Conservation (phyloP, 2,797 vertebrate genomes). For the Cryptoblepharus egeriae region DNA sequence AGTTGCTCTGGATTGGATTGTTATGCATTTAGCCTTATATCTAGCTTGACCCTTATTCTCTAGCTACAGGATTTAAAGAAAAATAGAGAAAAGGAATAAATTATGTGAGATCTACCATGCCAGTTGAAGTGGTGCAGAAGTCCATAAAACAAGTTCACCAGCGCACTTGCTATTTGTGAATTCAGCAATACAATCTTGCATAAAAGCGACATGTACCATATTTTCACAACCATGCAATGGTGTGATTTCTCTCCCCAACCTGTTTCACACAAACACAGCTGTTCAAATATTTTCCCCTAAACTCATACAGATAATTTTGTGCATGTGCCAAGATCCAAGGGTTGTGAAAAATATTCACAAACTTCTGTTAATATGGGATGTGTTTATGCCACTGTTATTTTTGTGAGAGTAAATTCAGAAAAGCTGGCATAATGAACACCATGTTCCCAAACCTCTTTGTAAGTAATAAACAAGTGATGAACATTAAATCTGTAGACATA, state of each 20-base stretch:
- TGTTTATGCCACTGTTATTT: conserved; percentile 51
- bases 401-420: conserved; percentile 71
- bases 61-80: no score
- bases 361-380: conserved; percentile 55
- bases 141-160: background rate
- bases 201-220: background rate
- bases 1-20: no score
- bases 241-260: background rate
- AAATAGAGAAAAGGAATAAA: background rate
- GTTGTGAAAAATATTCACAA: conserved; percentile 53
- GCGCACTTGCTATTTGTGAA: background rate
- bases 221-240: background rate
- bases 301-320: conserved; percentile 37
- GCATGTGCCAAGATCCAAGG: conserved; percentile 52
- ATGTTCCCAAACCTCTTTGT: conserved; percentile 55
- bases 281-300: conserved; percentile 39
- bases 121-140: background rate
- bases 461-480: conserved; percentile 32
- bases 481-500: conserved; percentile 34
- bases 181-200: background rate
- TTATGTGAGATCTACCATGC: background rate
- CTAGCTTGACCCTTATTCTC: no score
- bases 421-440: conserved; percentile 69
- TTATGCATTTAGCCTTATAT: no score
- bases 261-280: conserved; percentile 52